These are phyloP conservation scores for Chitala chitala DNA, from an alignment of 2,113 vertebrate genomes.

Conservation along the genomic window DNA sequence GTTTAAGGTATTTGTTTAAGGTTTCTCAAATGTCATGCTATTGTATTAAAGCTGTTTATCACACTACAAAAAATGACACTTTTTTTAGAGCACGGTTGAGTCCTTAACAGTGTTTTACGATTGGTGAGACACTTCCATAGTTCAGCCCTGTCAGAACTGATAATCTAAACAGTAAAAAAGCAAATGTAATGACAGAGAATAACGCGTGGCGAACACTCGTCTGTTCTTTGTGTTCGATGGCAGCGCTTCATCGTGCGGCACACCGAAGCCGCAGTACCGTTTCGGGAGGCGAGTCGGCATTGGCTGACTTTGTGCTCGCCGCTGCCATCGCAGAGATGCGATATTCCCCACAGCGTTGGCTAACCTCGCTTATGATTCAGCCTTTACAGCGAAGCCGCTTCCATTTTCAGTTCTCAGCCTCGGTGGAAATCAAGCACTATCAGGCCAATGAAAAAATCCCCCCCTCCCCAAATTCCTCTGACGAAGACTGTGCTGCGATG, in stretches of 20 bases:
- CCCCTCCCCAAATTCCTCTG: background rate
- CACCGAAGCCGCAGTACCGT: background rate
- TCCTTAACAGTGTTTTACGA: background rate
- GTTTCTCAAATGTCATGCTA: constrained; percentile 26
- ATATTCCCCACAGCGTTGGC: background rate
- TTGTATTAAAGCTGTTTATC: constrained; percentile 34
- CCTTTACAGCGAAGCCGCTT: background rate
- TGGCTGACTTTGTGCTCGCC: constrained; percentile 6
- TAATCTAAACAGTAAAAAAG: background rate
- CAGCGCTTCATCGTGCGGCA: background rate
- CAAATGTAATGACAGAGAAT: background rate
- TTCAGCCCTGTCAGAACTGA: background rate
- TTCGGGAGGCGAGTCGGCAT: background rate
- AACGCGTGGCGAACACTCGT: background rate
- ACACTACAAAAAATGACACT: constrained; percentile 24
- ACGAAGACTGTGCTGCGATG: constrained; percentile 16
- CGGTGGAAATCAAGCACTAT: constrained; percentile 11
- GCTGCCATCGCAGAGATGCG: background rate
- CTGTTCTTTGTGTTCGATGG: background rate
- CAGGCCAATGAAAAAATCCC: constrained; percentile 10
- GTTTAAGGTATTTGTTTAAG: constrained; percentile 49
- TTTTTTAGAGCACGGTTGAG: background rate
- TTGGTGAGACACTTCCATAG: background rate
- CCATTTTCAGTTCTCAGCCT: constrained; percentile 15
- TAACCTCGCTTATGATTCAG: constrained; percentile 11